These are phyloP conservation scores for Armadillidium nasatum DNA, from an alignment of 1,140 invertebrate species.

Conservation along the genomic window DNA sequence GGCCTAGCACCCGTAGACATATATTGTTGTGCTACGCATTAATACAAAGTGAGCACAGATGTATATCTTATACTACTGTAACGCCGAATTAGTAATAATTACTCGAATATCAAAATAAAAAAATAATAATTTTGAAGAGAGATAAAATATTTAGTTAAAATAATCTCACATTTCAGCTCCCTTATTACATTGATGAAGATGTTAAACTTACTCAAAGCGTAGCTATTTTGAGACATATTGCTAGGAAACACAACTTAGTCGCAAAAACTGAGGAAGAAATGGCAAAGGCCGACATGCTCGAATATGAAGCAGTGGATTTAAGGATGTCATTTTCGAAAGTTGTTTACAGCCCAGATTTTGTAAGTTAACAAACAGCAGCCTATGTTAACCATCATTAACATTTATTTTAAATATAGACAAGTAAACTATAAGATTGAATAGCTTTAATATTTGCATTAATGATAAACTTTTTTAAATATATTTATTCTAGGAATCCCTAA, in stretches of 20 bases:
- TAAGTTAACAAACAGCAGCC: slow-evolving; percentile 14
- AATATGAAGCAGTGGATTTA: slow-evolving; percentile 41
- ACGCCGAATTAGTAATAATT: too few relatives aligned
- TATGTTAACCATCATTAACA: background rate
- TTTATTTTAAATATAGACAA: too few relatives aligned
- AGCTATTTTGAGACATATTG: slow-evolving; percentile 52
- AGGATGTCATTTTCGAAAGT: slow-evolving; percentile 1
- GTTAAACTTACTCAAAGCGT: slow-evolving; percentile 51
- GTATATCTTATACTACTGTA: too few relatives aligned
- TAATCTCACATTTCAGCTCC: slow-evolving; percentile 47
- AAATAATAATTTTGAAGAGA: too few relatives aligned
- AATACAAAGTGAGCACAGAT: too few relatives aligned
- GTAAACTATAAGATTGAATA: too few relatives aligned
- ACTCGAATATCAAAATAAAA: too few relatives aligned
- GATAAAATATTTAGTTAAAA: background rate
- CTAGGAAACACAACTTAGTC: slow-evolving; percentile 48
- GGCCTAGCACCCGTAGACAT: too few relatives aligned
- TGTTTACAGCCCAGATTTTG: slow-evolving; percentile 18
- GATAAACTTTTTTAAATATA: too few relatives aligned
- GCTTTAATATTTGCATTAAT: too few relatives aligned
- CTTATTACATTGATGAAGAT: slow-evolving; percentile 53
- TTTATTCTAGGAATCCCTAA: too few relatives aligned
- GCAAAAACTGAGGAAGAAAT: slow-evolving; percentile 49
- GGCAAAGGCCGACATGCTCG: slow-evolving; percentile 48
- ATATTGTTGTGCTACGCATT: too few relatives aligned